A percentile compares a stretch with the other conserved stretches of the same genome.
phyloP scores from a whole-genome alignment of 92 coral and sea anemone species.

The Chrysogorgia sp. region DNA sequence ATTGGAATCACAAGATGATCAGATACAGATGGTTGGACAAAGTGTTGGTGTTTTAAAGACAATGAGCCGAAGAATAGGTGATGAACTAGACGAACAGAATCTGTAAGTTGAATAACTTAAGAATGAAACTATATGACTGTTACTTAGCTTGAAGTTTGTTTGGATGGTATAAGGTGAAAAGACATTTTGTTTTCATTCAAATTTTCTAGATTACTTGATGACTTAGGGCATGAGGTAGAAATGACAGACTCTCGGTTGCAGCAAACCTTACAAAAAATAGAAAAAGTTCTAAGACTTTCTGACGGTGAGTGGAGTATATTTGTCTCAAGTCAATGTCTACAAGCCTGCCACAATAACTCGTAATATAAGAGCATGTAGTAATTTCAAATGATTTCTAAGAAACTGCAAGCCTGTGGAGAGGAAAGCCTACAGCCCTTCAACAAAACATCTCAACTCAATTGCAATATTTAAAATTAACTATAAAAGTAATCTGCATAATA shows the following conservation, averaged over 20 bases:
- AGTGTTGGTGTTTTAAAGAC: constrained; percentile 96
- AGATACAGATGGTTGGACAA: constrained; percentile 93
- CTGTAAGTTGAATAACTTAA: constrained; percentile 73
- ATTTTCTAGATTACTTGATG: constrained; percentile 75
- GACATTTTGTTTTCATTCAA: not conserved
- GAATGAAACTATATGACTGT: too few relatives aligned
- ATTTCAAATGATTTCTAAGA: too few relatives aligned
- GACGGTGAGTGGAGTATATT: constrained; percentile 70
- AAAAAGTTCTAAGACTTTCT: constrained; percentile 89
- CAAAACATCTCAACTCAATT: too few relatives aligned
- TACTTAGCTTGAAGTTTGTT: not conserved
- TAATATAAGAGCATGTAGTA: too few relatives aligned
- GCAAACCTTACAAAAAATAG: constrained; percentile 93
- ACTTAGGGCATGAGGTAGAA: constrained; percentile 94
- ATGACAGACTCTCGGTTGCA: constrained; percentile 98
- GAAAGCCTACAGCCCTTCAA: too few relatives aligned
- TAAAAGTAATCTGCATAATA: too few relatives aligned
- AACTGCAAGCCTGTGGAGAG: too few relatives aligned
- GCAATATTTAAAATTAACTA: too few relatives aligned
- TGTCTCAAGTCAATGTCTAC: too few relatives aligned
- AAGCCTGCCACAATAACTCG: too few relatives aligned
- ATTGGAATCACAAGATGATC: constrained; percentile 94
- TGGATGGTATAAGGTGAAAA: too few relatives aligned
- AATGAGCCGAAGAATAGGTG: constrained; percentile 95
- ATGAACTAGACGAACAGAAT: constrained; percentile 96